Evolutionary conservation across 2,888 invertebrate genomes (phyloP).

Genomic region (Lasioglossum calceatum): DNA sequence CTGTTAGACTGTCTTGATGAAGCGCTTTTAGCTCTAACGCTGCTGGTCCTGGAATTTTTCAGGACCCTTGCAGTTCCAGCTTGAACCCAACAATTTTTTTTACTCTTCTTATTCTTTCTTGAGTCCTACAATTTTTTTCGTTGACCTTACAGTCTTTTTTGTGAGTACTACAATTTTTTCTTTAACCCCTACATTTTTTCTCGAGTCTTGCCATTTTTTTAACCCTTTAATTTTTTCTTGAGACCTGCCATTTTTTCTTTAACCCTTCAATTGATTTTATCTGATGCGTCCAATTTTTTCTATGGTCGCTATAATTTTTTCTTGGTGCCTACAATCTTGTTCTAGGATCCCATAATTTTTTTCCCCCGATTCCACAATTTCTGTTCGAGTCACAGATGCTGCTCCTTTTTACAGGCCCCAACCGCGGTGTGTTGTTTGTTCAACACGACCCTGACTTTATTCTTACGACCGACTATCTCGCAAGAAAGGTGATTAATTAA

Average conservation of each 20-base stretch:
- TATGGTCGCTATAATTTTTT: neutral
- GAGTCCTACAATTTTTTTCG: too few relatives aligned
- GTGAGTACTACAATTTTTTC: too few relatives aligned
- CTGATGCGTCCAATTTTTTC: neutral
- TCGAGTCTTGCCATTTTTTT: too few relatives aligned
- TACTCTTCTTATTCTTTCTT: neutral
- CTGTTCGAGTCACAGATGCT: neutral
- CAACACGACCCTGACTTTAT: neutral
- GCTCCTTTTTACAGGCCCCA: neutral
- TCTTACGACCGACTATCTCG: neutral
- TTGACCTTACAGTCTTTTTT: too few relatives aligned
- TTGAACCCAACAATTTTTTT: too few relatives aligned
- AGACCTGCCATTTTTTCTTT: too few relatives aligned
- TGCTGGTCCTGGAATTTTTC: neutral
- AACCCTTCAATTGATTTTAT: too few relatives aligned
- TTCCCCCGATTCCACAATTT: neutral
- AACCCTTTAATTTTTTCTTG: too few relatives aligned
- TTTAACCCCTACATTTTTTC: too few relatives aligned
- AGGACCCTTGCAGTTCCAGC: too few relatives aligned
- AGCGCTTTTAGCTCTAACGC: neutral
- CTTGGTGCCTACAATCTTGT: too few relatives aligned
- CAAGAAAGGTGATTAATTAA: constrained; percentile 1
- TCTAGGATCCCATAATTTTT: too few relatives aligned
- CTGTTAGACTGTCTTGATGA: neutral
- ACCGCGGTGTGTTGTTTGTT: neutral